Percentiles rank a stretch among this genome's conserved stretches.
Conservation (phyloP, 2,797 vertebrate genomes). For the Numenius phaeopus region DNA sequence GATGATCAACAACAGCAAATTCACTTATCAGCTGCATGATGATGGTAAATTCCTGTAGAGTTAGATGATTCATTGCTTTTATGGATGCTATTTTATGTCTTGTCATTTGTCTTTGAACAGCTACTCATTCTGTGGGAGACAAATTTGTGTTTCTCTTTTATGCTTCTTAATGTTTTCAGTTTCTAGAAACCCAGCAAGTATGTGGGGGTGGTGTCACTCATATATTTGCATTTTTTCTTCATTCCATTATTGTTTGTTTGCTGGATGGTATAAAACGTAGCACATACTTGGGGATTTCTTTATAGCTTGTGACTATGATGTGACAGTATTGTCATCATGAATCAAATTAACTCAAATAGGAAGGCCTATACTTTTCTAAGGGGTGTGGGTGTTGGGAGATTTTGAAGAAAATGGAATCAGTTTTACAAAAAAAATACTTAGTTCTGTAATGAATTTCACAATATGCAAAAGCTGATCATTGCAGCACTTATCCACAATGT, state of each 20-base stretch:
- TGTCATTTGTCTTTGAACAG: slow-evolving; percentile 59
- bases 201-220: not conserved
- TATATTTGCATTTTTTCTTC: not conserved
- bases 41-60: slow-evolving; percentile 43
- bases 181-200: not conserved
- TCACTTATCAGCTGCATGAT: slow-evolving; percentile 40
- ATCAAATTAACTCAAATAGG: not conserved
- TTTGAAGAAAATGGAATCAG: not conserved
- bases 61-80: slow-evolving; percentile 56
- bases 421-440: not conserved
- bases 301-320: not conserved
- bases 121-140: not conserved
- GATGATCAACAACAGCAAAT: slow-evolving; percentile 14
- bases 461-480: not conserved
- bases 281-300: not conserved
- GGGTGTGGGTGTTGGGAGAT: not conserved
- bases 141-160: not conserved
- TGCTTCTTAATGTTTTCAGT: not conserved
- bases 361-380: not conserved
- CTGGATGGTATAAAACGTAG: not conserved
- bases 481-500: not conserved
- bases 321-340: not conserved
- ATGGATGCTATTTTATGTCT: slow-evolving; percentile 47
- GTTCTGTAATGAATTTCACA: not conserved
- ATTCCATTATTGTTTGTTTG: not conserved